Base-by-base conservation (phyloP, 23 tunicate genomes). In the Diplosoma virens region DNA sequence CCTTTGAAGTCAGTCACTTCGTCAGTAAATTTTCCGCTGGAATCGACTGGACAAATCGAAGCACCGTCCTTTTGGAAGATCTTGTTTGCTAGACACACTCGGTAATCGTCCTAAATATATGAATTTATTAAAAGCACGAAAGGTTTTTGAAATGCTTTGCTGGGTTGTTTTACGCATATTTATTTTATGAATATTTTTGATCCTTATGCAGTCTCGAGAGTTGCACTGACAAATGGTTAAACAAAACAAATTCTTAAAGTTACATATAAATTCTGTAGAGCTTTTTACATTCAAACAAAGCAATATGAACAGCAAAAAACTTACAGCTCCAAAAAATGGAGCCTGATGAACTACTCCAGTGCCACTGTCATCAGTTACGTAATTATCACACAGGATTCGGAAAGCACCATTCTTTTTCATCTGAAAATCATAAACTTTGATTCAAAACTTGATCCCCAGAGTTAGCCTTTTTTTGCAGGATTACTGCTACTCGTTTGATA, bases 251-350 rank as follows among this genome's bases (percentile, higher is more conserved):
- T n/a, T n/a, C n/a, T n/a, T n/a, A n/a, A n/a, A n/a, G n/a, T n/a
- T n/a, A n/a, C n/a, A n/a, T n/a, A n/a, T n/a, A n/a, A n/a, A n/a
- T n/a, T n/a, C n/a, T n/a, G n/a, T n/a, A n/a, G n/a, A n/a, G n/a
- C n/a, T n/a, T n/a, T n/a, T n/a, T n/a, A n/a, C n/a, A n/a, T n/a
- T n/a, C n/a, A n/a, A n/a, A n/a, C n/a, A n/a, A n/a, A n/a, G n/a
- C n/a, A n/a, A 41, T 41, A 9, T 41, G 50, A 56, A 56, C 6
- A 56, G 17, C 4, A 6, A 4, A 23, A 30, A 60, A 73, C 97
- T 90, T 79, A 90, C 97, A 41, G 99, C 99, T 73, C 99, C 99
- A 75, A 94, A 94, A 79, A 78, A 94, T 3, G 99, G 99, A 2
- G 99, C 95, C 59, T 87, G 99, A 61, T 88, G 99, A 1, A 94